Evolutionary conservation across 2,888 invertebrate species (phyloP).

Genomic region (Ommatoiulus sabulosus): DNA sequence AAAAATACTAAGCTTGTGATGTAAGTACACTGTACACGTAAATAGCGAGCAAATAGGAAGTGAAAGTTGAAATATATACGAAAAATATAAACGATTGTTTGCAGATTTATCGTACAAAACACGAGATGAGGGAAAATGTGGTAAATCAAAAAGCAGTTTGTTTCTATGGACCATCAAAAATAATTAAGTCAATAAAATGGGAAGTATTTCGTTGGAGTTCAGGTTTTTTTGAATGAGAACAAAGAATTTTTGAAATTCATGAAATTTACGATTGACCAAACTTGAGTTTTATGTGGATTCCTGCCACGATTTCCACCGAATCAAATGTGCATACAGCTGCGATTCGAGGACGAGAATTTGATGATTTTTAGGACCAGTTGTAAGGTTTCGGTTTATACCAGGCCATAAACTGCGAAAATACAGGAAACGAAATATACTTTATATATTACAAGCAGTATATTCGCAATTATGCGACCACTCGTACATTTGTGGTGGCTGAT

Average conservation of each 20-base stretch:
- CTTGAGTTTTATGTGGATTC: conserved; percentile 9
- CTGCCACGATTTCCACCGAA: neutral
- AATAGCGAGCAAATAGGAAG: neutral
- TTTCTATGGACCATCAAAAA: neutral
- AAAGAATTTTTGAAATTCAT: conserved; percentile 7
- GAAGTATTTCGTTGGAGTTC: neutral
- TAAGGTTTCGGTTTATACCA: neutral
- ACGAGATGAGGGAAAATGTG: neutral
- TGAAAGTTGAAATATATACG: neutral
- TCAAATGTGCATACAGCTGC: neutral
- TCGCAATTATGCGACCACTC: neutral
- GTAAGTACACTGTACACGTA: too few relatives aligned
- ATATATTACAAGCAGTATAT: neutral
- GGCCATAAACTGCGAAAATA: neutral
- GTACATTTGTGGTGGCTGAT: neutral
- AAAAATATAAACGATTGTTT: neutral
- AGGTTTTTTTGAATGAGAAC: neutral
- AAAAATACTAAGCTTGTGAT: neutral
- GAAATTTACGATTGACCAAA: neutral
- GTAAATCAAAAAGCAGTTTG: neutral
- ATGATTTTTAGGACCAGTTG: neutral
- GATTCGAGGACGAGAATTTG: neutral
- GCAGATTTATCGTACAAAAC: neutral
- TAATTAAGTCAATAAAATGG: conserved; percentile 15
- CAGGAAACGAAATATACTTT: neutral